Base-by-base conservation (phyloP, 2,888 invertebrate species). In the Lampropteryx suffumata region DNA sequence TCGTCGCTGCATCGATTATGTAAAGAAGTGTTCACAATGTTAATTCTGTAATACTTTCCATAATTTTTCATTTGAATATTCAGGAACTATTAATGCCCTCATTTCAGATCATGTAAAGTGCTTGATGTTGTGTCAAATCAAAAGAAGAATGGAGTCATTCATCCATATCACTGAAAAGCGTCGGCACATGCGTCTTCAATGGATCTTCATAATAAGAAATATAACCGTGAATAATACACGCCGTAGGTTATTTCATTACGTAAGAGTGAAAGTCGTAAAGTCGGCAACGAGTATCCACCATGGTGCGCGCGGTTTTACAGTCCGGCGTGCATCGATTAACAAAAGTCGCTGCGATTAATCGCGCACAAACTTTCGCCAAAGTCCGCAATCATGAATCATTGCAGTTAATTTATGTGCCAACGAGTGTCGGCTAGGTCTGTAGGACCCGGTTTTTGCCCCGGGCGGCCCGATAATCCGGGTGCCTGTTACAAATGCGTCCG, bases 361-460 rank as follows among this genome's bases (percentile, higher is more conserved):
- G 76, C 65, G 71, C 64, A 65, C 82, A 89, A 88, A 89, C 82
- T 86, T 87, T 81, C 73, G 71, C 59, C 55, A 66, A 68, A 61
- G 62, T 67, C 62, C 62, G 75, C 73, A 64, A 79, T 79, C 85
- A 84, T 90, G 89, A 89, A 89, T 90, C 89, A 90, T 88, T 85
- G 84, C 72, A 70, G 75, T 70, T 76, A 85, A 88, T 88, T 87
- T 88, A 88, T 84, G 79, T 79, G 59, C 58, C 69, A 73, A 75
- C 71, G 77, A 74, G 69, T 76, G 74, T 66, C 70, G 71, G 69
- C 54, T 45, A 55, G 57, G 70, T 67, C 64, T 50, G 32, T 43
- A 43, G 46, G 39, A 56, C 62, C 67, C 61, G 64, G 77, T 77
- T 79, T 79, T 81, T 78, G 79, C 77, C 72, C 65, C 65, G 78